Evolutionary conservation across 1,140 invertebrate genomes (phyloP), one percentile per base, ranked within the genome.

Genomic region (Bombus balteatus): DNA sequence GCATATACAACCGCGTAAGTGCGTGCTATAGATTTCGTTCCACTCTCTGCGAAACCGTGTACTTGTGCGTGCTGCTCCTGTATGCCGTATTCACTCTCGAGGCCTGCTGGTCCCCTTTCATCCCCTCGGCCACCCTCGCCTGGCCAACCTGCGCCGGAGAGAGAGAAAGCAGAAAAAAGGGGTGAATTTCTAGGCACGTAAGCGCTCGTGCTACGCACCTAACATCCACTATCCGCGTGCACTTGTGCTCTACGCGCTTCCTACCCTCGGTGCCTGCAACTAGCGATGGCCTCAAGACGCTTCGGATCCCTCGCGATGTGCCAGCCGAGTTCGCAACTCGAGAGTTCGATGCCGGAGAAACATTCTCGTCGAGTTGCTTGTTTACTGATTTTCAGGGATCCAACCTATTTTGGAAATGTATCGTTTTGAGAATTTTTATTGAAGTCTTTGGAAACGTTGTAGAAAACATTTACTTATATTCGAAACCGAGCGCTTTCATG

Each of bases 71-170:
- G 90, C 85, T 90, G 75, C 53, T 79, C 75, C 92, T 76, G 93
- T 93, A 92, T 92, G 92, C 93, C 91, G 92, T 93, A 94, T 94
- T 94, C 92, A 92, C 91, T 94, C 89, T 93, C 88, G 88, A 94
- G 92, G 85, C 34, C 59, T 73, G 39, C 32, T 9, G n/a, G 15
- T 3, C 74, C 57, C 41, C 75, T 28, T 25, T 41, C 47, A 86
- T 74, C 74, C 86, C 92, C 92, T 88, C 92, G 91, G 90, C 93
- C 91, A 88, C 90, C 90, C 91, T 89, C 89, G 82, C 81, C 74
- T n/a, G 43, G 39, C 87, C 83, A 75, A 84, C 86, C 75, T 84
- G 70, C 70, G 34, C 10, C 18, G 34, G 1, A 66, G 62, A 66
- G 41, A 57, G 73, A 53, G 39, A 76, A 72, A 83, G 57, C 12